A percentile compares a stretch with the other conserved stretches of the same genome.
phyloP scores from a whole-genome alignment of 2,797 vertebrate species.

The Oceanodroma leucorhoa region DNA sequence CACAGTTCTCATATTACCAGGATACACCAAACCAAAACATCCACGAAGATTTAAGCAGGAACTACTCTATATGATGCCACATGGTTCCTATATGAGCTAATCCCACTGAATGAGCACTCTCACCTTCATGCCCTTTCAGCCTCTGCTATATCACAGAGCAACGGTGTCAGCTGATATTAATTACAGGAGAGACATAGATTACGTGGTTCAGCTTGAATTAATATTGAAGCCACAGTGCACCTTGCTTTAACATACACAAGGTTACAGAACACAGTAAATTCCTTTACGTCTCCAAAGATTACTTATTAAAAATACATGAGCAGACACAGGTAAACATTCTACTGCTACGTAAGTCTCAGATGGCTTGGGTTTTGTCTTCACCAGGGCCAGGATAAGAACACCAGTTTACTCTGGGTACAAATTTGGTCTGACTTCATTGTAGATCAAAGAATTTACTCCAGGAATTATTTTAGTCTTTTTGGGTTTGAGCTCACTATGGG shows the following conservation, averaged over 20 bases:
- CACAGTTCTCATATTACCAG: not conserved
- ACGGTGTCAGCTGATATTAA: not conserved
- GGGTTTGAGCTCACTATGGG: not conserved
- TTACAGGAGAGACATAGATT: not conserved
- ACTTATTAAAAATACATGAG: not conserved
- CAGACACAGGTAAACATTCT: not conserved
- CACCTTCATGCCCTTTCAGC: not conserved
- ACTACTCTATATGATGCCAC: not conserved
- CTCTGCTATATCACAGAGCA: not conserved
- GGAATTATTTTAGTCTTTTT: not conserved
- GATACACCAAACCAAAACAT: not conserved
- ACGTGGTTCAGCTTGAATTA: not conserved
- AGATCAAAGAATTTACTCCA: not conserved
- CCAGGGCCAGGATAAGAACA: not conserved
- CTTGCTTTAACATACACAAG: not conserved
- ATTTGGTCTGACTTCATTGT: not conserved
- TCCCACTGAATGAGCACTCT: not conserved
- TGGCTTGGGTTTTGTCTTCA: not conserved
- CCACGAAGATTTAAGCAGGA: not conserved
- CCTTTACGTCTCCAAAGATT: not conserved
- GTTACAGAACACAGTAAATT: not conserved
- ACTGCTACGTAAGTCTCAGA: not conserved
- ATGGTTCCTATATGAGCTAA: conserved; percentile 2
- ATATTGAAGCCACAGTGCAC: not conserved
- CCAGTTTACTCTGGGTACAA: not conserved